Evolutionary conservation across 2,888 invertebrate genomes (phyloP), one percentile per base, ranked within the genome.

Genomic region (Heliconius ethilla): DNA sequence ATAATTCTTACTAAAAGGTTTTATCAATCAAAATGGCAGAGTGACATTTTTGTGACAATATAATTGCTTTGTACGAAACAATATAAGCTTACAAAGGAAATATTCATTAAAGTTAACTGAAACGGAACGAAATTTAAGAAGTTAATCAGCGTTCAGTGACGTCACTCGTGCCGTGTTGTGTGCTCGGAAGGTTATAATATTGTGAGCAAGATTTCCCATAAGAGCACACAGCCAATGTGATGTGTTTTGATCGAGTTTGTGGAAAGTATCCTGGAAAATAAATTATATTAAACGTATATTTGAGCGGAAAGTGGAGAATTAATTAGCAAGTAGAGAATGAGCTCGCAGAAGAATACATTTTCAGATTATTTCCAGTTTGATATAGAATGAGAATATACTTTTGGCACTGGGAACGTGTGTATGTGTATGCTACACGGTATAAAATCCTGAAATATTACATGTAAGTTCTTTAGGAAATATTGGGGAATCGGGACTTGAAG

Each of bases 41-140:
- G 25, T 55, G n/a, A 59, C n/a, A 63, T 63, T 67, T 11, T n/a
- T 22, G 33, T n/a, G n/a, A 66, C 13, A 67, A 67, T 37, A 10
- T n/a, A 67, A 67, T 67, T 40, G 11, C 37, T 40, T n/a, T 67
- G 10, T 67, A 25, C 22, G 22, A 37, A 37, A 67, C 22, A n/a
- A 40, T 40, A 37, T 18, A 37, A 63, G 27, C 11, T 27, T 69
- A 25, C 18, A 69, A 22, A 69, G 25, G 11, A 69, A 69, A 69
- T 69, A 69, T 69, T 69, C 25, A 18, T 69, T 45, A 40, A 69
- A 15, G 25, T 69, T 45, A 69, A 45, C 27, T 69, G 40, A 45
- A 69, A 5, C 15, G 69, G 7, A 69, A 69, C 45, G 15, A 13
- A n/a, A 25, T 69, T 69, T 69, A 25, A 15, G 69, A 69, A 45